Evolutionary conservation across 2,888 invertebrate genomes (phyloP).

Genomic region (Erynnis tages): DNA sequence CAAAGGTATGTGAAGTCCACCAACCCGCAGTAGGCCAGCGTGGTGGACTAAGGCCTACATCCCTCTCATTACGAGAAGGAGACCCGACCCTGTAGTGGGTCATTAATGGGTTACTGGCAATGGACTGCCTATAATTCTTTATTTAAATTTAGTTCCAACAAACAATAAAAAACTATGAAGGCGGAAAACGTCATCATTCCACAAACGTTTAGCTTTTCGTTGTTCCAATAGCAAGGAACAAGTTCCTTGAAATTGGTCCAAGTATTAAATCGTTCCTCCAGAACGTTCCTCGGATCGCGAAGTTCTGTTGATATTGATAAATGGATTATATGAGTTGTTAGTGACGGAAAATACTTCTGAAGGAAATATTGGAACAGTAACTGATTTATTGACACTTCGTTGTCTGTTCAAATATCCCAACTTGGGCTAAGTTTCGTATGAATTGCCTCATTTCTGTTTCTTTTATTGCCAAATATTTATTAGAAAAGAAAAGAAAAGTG

Average conservation of each 20-base stretch:
- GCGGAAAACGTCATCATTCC: too few relatives aligned
- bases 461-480: too few relatives aligned
- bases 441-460: slow-evolving; percentile 6
- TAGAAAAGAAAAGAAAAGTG: not conserved
- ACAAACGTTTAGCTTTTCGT: not conserved
- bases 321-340: slow-evolving; percentile 26
- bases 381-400: slow-evolving; percentile 25
- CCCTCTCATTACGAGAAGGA: too few relatives aligned
- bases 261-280: too few relatives aligned
- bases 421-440: slow-evolving; percentile 12
- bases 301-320: slow-evolving; percentile 27
- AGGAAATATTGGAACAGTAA: slow-evolving; percentile 25
- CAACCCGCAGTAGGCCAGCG: too few relatives aligned
- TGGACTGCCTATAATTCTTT: too few relatives aligned
- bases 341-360: slow-evolving; percentile 19
- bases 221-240: slow-evolving; percentile 12
- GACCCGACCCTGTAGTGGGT: too few relatives aligned
- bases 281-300: not conserved
- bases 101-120: too few relatives aligned
- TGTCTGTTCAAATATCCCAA: slow-evolving; percentile 7
- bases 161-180: too few relatives aligned
- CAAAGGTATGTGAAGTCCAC: too few relatives aligned
- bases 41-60: too few relatives aligned
- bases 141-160: too few relatives aligned
- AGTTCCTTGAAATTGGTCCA: slow-evolving; percentile 18